Conservation (phyloP, 2,797 vertebrate genomes). For the Taenioides sp. region DNA sequence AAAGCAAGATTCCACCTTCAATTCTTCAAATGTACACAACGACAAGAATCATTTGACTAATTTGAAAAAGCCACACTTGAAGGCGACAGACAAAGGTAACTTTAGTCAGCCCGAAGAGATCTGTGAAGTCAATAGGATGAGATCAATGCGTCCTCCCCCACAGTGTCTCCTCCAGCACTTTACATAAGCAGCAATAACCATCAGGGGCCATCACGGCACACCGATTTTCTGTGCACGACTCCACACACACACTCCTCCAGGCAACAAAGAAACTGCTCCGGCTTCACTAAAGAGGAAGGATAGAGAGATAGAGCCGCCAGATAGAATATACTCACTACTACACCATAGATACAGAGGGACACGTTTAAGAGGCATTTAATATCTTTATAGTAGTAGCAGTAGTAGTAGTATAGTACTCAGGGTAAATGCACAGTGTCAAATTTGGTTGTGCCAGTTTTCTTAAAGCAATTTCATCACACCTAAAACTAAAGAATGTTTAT, state of each 20-base stretch:
- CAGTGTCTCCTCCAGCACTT: constrained; percentile 46
- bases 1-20: constrained; percentile 54
- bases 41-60: constrained; percentile 57
- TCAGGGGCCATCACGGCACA: constrained; percentile 62
- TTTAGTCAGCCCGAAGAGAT: constrained; percentile 74
- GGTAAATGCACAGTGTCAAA: no score
- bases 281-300: constrained; percentile 52
- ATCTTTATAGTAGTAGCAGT: background rate
- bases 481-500: background rate
- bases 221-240: constrained; percentile 65
- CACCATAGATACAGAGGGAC: constrained; percentile 41
- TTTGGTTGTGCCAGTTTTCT: no score
- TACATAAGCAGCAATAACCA: constrained; percentile 71
- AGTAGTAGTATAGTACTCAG: no score
- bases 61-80: constrained; percentile 69
- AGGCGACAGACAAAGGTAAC: constrained; percentile 73
- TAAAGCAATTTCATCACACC: background rate
- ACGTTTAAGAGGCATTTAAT: constrained; percentile 4
- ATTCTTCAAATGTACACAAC: constrained; percentile 47
- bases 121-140: constrained; percentile 75
- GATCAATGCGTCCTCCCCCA: constrained; percentile 67
- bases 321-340: constrained; percentile 50
- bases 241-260: constrained; percentile 58
- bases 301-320: constrained; percentile 26
- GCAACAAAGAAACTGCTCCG: constrained; percentile 59